These are phyloP conservation scores for Junonia oenone DNA, from an alignment of 2,888 invertebrate genomes.

Conservation along the genomic window DNA sequence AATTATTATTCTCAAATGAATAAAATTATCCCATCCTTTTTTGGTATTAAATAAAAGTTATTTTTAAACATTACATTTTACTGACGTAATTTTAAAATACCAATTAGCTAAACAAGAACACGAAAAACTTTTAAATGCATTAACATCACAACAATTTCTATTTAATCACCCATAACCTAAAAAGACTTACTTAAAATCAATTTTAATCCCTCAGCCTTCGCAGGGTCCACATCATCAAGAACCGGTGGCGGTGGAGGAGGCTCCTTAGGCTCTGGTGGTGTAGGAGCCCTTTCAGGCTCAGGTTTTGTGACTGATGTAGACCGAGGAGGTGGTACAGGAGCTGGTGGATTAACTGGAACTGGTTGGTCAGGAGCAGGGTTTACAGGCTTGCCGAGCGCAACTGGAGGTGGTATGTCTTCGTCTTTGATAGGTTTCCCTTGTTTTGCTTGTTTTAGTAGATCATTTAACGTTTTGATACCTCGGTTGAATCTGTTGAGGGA, in stretches of 20 bases:
- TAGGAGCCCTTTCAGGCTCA: constrained; percentile 31
- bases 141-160: no score
- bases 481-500: constrained; percentile 82
- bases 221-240: constrained; percentile 37
- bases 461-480: constrained; percentile 88
- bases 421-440: constrained; percentile 85
- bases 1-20: no score
- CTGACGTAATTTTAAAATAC: no score
- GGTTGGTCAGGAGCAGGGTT: constrained; percentile 18
- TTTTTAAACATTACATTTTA: no score
- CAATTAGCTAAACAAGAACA: no score
- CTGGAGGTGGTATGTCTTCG: constrained; percentile 91
- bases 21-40: no score
- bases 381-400: constrained; percentile 61
- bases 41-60: no score
- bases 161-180: no score
- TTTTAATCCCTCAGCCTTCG: constrained; percentile 49
- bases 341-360: constrained; percentile 33
- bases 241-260: constrained; percentile 45
- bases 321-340: constrained; percentile 29
- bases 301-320: constrained; percentile 25
- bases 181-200: constrained; percentile 62
- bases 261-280: constrained; percentile 40
- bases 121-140: no score
- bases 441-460: constrained; percentile 85